Evolutionary conservation across 1,140 invertebrate genomes (phyloP).

Genomic region (Panagrolaimus sp.): DNA sequence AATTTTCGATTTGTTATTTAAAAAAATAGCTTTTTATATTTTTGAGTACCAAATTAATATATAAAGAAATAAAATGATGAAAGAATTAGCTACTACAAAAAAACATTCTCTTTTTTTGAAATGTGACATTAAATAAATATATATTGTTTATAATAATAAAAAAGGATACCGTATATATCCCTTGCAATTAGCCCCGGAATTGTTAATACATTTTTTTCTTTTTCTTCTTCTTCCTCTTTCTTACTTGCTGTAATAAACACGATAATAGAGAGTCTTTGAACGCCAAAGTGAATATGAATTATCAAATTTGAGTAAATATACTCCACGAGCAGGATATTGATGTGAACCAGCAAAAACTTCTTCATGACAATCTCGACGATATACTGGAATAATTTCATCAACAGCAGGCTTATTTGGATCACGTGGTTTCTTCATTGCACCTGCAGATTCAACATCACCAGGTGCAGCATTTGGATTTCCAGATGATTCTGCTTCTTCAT

Average conservation of each 20-base stretch:
- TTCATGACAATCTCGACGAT: slow-evolving; percentile 86
- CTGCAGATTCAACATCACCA: slow-evolving; percentile 46
- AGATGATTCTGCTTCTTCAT: slow-evolving; percentile 42
- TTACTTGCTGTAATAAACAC: slow-evolving; percentile 83
- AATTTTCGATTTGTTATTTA: no score
- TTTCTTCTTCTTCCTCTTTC: neutral
- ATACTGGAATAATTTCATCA: slow-evolving; percentile 81
- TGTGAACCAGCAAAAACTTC: slow-evolving; percentile 90
- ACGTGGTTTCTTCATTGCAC: slow-evolving; percentile 16
- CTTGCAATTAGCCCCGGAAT: no score
- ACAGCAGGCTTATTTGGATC: slow-evolving; percentile 64
- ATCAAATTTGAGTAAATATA: slow-evolving; percentile 97
- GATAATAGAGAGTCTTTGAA: slow-evolving; percentile 95
- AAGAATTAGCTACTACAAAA: no score
- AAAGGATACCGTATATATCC: no score
- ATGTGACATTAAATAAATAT: no score
- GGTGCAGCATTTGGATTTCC: slow-evolving; percentile 7
- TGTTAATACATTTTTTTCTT: no score
- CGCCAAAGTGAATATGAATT: slow-evolving; percentile 98
- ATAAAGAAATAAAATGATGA: no score
- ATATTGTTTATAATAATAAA: no score
- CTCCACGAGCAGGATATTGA: slow-evolving; percentile 82
- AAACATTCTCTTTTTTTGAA: no score
- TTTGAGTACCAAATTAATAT: no score
- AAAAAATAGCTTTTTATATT: no score